Evolutionary conservation across 2,113 vertebrate species (phyloP).

Genomic region (Hyla sarda): DNA sequence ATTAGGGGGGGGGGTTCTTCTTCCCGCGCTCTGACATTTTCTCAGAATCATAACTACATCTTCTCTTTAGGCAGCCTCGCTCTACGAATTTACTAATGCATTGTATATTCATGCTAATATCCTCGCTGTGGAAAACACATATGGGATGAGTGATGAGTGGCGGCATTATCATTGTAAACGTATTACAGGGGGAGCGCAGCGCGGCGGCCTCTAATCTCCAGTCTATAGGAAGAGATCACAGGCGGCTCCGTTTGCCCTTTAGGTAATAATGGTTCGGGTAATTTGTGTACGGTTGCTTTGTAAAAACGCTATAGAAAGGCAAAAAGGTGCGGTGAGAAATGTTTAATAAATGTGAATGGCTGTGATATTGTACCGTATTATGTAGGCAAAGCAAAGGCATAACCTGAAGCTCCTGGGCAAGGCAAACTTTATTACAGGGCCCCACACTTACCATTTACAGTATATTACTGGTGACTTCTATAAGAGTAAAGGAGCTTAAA

Average conservation of each 20-base stretch:
- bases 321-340: background rate
- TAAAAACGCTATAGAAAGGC: background rate
- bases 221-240: background rate
- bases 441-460: no score
- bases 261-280: conserved; percentile 13
- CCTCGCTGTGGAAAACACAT: conserved; percentile 35
- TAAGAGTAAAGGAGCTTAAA: no score
- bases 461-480: no score
- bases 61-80: background rate
- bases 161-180: background rate
- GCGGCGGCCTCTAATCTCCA: background rate
- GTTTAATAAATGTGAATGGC: no score
- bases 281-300: conserved; percentile 16
- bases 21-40: background rate
- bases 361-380: no score
- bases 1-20: background rate
- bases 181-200: background rate
- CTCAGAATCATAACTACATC: conserved; percentile 24
- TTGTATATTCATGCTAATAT: conserved; percentile 42
- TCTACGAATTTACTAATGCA: conserved; percentile 25
- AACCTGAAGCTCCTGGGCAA: no score
- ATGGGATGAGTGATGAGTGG: conserved; percentile 20
- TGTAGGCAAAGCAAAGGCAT: no score
- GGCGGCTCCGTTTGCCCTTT: background rate
- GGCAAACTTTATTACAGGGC: no score